Evolutionary conservation across 2,797 vertebrate genomes (phyloP).

Genomic region (Darevskia nairensis): DNA sequence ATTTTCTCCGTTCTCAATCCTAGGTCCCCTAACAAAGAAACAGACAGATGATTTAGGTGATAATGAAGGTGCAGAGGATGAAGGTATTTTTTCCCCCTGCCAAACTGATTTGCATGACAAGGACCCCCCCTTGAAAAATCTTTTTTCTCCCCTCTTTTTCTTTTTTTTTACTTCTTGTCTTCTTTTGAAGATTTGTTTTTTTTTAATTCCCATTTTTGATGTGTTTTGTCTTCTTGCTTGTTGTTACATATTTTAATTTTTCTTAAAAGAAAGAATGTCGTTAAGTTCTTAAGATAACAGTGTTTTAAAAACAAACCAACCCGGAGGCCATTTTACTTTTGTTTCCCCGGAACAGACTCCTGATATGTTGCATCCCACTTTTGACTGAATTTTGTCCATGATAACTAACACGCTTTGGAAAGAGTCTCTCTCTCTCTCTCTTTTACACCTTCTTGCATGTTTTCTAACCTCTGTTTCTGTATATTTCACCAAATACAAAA

Average conservation of each 20-base stretch:
- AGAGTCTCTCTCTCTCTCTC: constrained; percentile 79
- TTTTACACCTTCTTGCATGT: constrained; percentile 92
- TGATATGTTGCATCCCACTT: constrained; percentile 96
- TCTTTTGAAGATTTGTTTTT: constrained; percentile 94
- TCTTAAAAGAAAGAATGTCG: constrained; percentile 81
- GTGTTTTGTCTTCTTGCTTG: constrained; percentile 99
- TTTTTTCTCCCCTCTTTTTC: constrained; percentile 96
- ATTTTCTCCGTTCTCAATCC: constrained; percentile 98
- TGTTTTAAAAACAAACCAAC: constrained; percentile 70
- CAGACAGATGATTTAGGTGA: constrained; percentile 99
- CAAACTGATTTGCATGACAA: constrained; percentile 99
- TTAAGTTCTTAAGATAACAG: constrained; percentile 81
- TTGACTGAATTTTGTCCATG: constrained; percentile 84
- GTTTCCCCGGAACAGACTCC: constrained; percentile 89
- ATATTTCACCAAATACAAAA: constrained; percentile 75
- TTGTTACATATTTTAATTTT: constrained; percentile 87
- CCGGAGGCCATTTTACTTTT: constrained; percentile 75
- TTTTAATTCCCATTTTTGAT: constrained; percentile 93
- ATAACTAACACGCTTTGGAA: constrained; percentile 88
- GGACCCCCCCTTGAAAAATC: constrained; percentile 84
- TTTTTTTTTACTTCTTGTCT: constrained; percentile 98
- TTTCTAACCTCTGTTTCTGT: constrained; percentile 83
- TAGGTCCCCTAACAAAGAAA: constrained; percentile 99
- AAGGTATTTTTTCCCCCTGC: constrained; percentile 98
- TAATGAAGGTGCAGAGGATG: constrained; percentile 99